Evolutionary conservation across 2,797 vertebrate species (phyloP).

Genomic region (Ibycter americanus): DNA sequence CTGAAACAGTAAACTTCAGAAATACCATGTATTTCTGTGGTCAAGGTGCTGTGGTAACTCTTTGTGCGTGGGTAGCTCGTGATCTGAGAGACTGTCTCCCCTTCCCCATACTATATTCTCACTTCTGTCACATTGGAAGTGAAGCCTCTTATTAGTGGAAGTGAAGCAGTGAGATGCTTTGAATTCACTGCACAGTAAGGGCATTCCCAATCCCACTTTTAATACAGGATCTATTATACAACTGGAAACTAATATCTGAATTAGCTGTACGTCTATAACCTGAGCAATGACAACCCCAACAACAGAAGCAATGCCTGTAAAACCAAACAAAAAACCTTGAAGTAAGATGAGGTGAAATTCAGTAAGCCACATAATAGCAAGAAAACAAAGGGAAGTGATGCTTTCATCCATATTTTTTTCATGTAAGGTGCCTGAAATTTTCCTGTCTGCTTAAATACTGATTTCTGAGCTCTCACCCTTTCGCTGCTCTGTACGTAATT

Average conservation of each 20-base stretch:
- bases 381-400: background rate
- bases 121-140: background rate
- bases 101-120: background rate
- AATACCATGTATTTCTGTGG: background rate
- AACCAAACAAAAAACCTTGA: background rate
- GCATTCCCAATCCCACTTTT: background rate
- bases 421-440: background rate
- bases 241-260: background rate
- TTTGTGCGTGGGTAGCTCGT: background rate
- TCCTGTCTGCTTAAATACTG: slow-evolving; percentile 24
- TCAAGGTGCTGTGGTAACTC: background rate
- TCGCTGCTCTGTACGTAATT: slow-evolving; percentile 12
- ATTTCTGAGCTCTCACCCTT: slow-evolving; percentile 27
- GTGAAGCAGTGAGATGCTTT: background rate
- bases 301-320: background rate
- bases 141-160: background rate
- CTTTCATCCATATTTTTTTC: background rate
- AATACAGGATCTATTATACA: background rate
- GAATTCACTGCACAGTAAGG: background rate
- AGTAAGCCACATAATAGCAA: background rate
- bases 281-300: background rate
- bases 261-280: background rate
- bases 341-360: background rate
- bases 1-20: background rate
- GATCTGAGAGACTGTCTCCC: background rate